A percentile compares a stretch with the other conserved stretches of the same genome.
Evolutionary conservation across 2,888 invertebrate species (phyloP).

Genomic region (Amblyteles armatorius): DNA sequence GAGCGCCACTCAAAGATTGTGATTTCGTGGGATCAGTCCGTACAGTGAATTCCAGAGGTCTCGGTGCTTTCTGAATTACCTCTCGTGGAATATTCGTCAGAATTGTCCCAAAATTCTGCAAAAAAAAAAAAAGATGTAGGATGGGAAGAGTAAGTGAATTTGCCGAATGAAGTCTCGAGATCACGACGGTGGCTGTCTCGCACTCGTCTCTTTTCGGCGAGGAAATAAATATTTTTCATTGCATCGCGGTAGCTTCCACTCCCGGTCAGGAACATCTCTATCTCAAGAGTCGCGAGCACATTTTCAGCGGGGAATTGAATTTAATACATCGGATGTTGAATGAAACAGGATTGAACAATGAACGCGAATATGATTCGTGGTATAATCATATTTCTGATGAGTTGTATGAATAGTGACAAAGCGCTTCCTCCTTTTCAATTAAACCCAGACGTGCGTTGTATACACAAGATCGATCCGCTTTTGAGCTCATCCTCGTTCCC

Average conservation of each 20-base stretch:
- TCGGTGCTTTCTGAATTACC: constrained; percentile 27
- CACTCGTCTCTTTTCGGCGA: not conserved
- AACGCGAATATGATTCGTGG: not conserved
- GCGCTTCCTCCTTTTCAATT: not conserved
- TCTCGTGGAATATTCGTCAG: constrained; percentile 48
- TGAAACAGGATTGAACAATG: constrained; percentile 2
- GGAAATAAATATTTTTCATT: constrained; percentile 32
- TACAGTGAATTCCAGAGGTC: constrained; percentile 12
- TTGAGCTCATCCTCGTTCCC: not conserved
- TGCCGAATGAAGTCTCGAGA: constrained; percentile 30
- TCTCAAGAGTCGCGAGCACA: not conserved
- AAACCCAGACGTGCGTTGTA: not conserved
- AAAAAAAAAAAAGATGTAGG: not conserved
- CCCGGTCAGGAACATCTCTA: not conserved
- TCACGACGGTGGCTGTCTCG: constrained; percentile 5
- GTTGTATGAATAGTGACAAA: not conserved
- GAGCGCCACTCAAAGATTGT: constrained; percentile 55
- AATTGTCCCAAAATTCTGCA: constrained; percentile 18
- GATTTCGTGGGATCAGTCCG: constrained; percentile 56
- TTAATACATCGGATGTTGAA: not conserved
- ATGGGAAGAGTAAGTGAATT: constrained; percentile 16
- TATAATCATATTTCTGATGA: constrained; percentile 3
- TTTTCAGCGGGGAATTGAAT: not conserved
- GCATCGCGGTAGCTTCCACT: constrained; percentile 25
- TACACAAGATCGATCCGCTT: not conserved